Percentiles rank a stretch among this genome's conserved stretches.
Evolutionary conservation across 2,113 vertebrate genomes (phyloP).

Genomic region (Chloebia gouldiae): DNA sequence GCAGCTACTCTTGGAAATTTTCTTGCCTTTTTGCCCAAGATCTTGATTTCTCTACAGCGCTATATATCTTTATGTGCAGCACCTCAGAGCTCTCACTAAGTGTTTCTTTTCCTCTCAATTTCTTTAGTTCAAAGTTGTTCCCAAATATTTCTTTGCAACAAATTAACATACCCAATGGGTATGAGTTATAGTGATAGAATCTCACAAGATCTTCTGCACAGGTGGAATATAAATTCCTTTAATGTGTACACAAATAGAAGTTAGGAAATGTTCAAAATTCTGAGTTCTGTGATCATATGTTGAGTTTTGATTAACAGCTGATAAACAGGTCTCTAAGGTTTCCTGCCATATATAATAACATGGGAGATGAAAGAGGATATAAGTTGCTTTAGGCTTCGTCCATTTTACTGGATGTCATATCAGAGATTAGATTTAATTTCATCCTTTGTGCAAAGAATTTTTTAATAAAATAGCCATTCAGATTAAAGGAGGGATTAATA

Average conservation of each 20-base stretch:
- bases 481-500: slow-evolving; percentile 26
- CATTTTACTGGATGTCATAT: background rate
- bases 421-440: slow-evolving; percentile 32
- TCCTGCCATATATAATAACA: background rate
- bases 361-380: background rate
- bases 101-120: background rate
- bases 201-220: background rate
- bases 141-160: background rate
- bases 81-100: background rate
- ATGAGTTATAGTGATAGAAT: background rate
- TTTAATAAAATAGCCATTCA: slow-evolving; percentile 44
- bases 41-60: background rate
- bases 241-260: background rate
- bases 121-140: background rate
- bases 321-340: background rate
- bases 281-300: background rate
- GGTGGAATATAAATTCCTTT: slow-evolving; percentile 3
- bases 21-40: background rate
- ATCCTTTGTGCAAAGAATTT: slow-evolving; percentile 19
- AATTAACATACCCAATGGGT: background rate
- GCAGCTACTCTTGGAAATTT: background rate
- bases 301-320: background rate
- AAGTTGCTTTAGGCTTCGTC: slow-evolving; percentile 29
- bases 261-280: background rate
- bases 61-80: background rate